A percentile compares a stretch with the other conserved stretches of the same genome.
phyloP scores from a whole-genome alignment of 2,888 invertebrate genomes.

The Callyntrura guangdongensis region DNA sequence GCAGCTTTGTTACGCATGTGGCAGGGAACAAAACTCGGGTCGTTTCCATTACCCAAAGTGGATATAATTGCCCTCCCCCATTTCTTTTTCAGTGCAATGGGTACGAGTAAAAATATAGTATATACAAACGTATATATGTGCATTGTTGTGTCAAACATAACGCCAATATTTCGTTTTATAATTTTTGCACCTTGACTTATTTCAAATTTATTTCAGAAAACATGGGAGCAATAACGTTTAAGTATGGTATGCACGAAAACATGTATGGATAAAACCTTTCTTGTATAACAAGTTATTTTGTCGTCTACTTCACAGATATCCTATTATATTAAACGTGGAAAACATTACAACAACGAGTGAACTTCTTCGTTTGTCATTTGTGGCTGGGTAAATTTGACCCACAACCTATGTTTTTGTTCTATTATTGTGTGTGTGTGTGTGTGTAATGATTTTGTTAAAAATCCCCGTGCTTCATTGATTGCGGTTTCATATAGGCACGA shows the following conservation, averaged over 20 bases:
- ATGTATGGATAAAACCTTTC: no score
- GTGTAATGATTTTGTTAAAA: no score
- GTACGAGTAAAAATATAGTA: background rate
- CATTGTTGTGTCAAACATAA: no score
- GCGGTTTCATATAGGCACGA: slow-evolving; percentile 76
- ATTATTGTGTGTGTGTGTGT: no score
- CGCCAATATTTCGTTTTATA: no score
- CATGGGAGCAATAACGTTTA: slow-evolving; percentile 81
- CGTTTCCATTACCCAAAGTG: slow-evolving; percentile 74
- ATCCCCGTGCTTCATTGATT: no score
- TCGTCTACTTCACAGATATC: slow-evolving; percentile 63
- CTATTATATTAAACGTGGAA: slow-evolving; percentile 78
- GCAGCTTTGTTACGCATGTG: slow-evolving; percentile 22
- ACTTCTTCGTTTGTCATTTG: slow-evolving; percentile 32
- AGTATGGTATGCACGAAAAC: no score
- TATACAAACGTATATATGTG: background rate
- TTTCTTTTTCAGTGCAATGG: slow-evolving; percentile 82
- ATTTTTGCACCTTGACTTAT: background rate
- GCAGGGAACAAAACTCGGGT: slow-evolving; percentile 17
- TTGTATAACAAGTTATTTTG: no score
- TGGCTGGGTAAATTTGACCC: slow-evolving; percentile 55
- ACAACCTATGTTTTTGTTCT: no score
- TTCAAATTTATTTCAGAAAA: slow-evolving; percentile 70
- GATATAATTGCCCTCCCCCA: slow-evolving; percentile 80
- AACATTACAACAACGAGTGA: slow-evolving; percentile 78